Evolutionary conservation across 2,797 vertebrate species (phyloP), one percentile per base, ranked within the genome.

Genomic region (Melanotaenia nigrans): DNA sequence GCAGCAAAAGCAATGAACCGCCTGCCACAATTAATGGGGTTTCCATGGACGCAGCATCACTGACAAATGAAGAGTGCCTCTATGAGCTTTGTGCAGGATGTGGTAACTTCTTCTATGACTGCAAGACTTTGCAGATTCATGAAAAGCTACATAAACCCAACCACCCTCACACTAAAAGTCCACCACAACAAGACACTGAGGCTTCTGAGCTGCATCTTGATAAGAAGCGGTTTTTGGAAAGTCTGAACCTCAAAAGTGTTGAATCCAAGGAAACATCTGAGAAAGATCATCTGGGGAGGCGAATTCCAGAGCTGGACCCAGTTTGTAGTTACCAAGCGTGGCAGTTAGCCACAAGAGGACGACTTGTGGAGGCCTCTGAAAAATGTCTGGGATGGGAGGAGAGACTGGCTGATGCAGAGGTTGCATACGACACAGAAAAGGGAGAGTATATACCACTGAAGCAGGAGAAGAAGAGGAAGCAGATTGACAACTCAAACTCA

Each of bases 321-420:
- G 86, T 99, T 77, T 97, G 95, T 85, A 99, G 97, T 87, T 99
- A 99, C 90, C 98, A 99, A 86, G 96, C 98, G 38, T 99, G 97
- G 98, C 97, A 98, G 86, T 85, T 99, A 85, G 96, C 95, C 93
- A 98, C 97, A 56, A 95, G 96, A 81, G 97, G 98, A 51, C 96
- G 95, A 84, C 93, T 99, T 57, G 96, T 93, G 5, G 97, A 99
- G 84, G 95, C 94, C 7, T 91, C 95, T 0, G 97, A 99, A 74
- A 96, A 95, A 80, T 93, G 94, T 80, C 94, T 96, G 59, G 96
- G 96, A 33, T 97, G 96, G 96, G 96, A 97, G 3, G 97, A 98
- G 88, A 92, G 94, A 25, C 88, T 95, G 42, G 95, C 95, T 0
- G 96, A 96, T 59, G 95, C 95, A 0, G 97, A 96, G 0, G 96